Base-by-base conservation (phyloP, 2,888 invertebrate genomes). In the Coleophora deauratella region DNA sequence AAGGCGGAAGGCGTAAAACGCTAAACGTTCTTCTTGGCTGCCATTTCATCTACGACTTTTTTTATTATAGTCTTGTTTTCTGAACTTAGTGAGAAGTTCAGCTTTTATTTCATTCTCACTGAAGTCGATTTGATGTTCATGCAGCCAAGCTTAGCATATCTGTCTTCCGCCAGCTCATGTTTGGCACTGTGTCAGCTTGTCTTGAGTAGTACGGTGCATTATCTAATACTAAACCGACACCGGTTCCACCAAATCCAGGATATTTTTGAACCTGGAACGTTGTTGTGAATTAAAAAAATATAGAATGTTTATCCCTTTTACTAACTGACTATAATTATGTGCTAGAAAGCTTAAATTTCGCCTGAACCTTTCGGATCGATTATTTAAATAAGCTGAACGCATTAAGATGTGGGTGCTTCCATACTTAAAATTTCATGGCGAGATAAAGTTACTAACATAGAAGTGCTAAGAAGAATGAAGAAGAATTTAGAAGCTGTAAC, bases 181-280 rank as follows among this genome's bases (percentile, higher is more conserved):
- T 46, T 12, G 47, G 45, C 21, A 42, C 14, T 38, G 12, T 13
- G 9, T 49, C 44, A 9, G 35, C 9, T 9, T 13, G 31, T 9
- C 45, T 33, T 4, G 48, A 47, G 27, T 50, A 44, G 41, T 50
- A 50, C 10, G 44, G 42, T n/a, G 47, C 46, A 37, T 44, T 46
- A 30, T 49, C 51, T 15, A 49, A 27, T 6, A 49, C 45, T 12
- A 49, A 1, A 46, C 43, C 1, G 41, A 42, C n/a, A 35, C 32
- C 6, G 32, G 13, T 21, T 38, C 30, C 6, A 47, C 10, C 21
- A 38, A 35, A 9, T 13, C 1, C 8, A 38, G 33, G 12, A 37
- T 15, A 1, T 32, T n/a, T 10, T 14, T 12, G 0, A 31, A 35
- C 38, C 38, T 34, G 12, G n/a, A n/a, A n/a, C n/a, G n/a, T n/a